These are phyloP conservation scores for Metallyticus violacea DNA, from an alignment of 2,888 invertebrate species.

Conservation along the genomic window DNA sequence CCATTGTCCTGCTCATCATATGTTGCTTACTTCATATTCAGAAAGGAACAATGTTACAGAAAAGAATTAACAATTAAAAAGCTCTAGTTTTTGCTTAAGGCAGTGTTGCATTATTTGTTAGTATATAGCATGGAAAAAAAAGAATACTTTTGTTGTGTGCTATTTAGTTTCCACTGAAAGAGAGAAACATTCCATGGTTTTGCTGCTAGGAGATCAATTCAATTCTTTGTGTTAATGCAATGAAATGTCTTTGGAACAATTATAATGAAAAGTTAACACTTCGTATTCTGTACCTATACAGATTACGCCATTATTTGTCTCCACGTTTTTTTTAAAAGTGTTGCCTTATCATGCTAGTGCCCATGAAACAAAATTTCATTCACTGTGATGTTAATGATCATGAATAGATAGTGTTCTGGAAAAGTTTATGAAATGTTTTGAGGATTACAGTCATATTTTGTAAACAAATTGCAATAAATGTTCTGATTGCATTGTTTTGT, in stretches of 20 bases:
- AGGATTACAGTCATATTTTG: slow-evolving; percentile 16
- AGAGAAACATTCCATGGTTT: not conserved
- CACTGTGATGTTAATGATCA: not conserved
- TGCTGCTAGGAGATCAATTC: not conserved
- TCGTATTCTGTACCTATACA: too few relatives aligned
- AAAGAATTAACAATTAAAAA: not conserved
- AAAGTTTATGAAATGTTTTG: slow-evolving; percentile 8
- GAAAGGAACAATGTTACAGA: not conserved
- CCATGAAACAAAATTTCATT: not conserved
- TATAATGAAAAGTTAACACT: not conserved
- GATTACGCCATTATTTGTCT: not conserved
- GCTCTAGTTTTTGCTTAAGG: not conserved
- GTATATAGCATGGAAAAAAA: not conserved
- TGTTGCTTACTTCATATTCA: not conserved
- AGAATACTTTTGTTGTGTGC: not conserved
- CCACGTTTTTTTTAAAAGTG: not conserved
- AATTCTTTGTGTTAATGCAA: not conserved
- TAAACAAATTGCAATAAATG: slow-evolving; percentile 19
- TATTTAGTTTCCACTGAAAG: not conserved
- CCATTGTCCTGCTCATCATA: not conserved
- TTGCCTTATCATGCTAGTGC: slow-evolving; percentile 13
- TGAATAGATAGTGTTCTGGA: not conserved
- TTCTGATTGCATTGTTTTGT: slow-evolving; percentile 10
- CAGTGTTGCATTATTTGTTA: slow-evolving; percentile 7
- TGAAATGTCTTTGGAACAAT: not conserved